These are phyloP conservation scores for Steinernema khuongi DNA, from an alignment of 1,140 invertebrate genomes.

Conservation along the genomic window DNA sequence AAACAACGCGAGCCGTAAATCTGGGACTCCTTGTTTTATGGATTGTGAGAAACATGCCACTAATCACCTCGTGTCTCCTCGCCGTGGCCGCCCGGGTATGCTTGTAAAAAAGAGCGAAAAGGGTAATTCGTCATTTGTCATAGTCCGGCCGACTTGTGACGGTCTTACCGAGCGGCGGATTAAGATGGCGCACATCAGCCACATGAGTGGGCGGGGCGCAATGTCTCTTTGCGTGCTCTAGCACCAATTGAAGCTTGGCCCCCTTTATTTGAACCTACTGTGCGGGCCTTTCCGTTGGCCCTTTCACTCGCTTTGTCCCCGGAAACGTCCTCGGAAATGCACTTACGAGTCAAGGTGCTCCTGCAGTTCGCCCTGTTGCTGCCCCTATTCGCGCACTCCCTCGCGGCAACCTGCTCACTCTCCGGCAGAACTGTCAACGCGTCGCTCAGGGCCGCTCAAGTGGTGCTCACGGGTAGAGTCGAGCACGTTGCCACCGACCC, in stretches of 20 bases:
- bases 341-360: neutral
- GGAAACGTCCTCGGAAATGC: neutral
- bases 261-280: neutral
- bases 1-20: no score
- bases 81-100: no score
- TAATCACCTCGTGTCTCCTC: neutral
- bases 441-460: neutral
- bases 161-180: neutral
- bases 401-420: neutral
- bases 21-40: neutral
- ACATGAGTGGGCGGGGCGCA: neutral
- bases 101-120: conserved; percentile 1
- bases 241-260: conserved; percentile 11
- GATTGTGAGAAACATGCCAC: neutral
- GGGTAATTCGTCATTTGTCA: neutral
- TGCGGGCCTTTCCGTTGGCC: neutral
- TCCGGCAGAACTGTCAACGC: neutral
- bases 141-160: neutral
- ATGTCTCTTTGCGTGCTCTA: neutral
- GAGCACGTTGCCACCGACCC: neutral
- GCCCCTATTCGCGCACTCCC: neutral
- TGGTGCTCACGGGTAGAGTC: neutral
- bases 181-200: neutral
- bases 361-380: neutral
- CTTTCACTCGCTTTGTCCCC: neutral